A percentile compares a stretch with the other conserved stretches of the same genome.
phyloP scores from a whole-genome alignment of 2,888 invertebrate genomes.

The Cantharis flavilabris region DNA sequence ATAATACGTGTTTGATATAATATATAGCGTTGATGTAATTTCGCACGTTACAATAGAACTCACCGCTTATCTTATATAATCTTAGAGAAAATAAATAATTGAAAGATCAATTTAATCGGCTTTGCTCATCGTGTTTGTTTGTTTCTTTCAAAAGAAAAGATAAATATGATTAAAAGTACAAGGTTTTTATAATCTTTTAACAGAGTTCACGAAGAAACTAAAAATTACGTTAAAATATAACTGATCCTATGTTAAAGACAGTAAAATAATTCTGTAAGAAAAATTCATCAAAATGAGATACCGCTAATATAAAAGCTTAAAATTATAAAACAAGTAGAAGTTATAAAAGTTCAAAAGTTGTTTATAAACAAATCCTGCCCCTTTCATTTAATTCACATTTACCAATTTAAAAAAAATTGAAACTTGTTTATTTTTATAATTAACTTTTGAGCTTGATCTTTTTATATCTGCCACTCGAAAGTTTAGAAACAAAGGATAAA shows the following conservation, averaged over 20 bases:
- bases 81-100: too few relatives aligned
- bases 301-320: not conserved
- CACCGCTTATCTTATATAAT: too few relatives aligned
- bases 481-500: too few relatives aligned
- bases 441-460: not conserved
- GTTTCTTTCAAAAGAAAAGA: too few relatives aligned
- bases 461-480: not conserved
- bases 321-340: not conserved
- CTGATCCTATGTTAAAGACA: not conserved
- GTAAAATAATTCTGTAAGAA: not conserved
- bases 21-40: too few relatives aligned
- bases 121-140: too few relatives aligned
- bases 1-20: too few relatives aligned
- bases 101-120: too few relatives aligned
- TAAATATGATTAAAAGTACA: too few relatives aligned
- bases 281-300: not conserved
- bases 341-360: not conserved
- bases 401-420: not conserved
- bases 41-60: too few relatives aligned
- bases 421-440: not conserved
- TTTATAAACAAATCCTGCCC: not conserved
- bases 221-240: not conserved
- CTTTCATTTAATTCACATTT: not conserved
- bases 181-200: not conserved
- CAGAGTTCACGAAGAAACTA: too few relatives aligned